Conservation (phyloP, 2,797 vertebrate genomes). For the Geotrypetes seraphini region DNA sequence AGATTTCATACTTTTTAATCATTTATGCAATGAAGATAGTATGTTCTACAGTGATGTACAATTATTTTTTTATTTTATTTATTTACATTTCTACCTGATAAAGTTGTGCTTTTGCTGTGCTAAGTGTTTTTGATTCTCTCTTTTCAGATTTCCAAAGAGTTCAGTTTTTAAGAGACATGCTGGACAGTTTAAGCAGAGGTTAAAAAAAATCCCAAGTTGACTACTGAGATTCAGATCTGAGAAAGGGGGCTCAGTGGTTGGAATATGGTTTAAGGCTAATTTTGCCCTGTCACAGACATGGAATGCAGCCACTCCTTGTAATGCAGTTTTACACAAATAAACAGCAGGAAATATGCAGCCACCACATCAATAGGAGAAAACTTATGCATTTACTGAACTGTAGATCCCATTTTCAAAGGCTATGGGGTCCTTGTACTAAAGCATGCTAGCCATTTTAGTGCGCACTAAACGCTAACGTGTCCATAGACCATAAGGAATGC, state of each 20-base stretch:
- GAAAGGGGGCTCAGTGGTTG: conserved; percentile 37
- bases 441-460: no score
- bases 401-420: no score
- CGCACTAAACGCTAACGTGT: no score
- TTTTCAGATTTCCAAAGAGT: conserved; percentile 5
- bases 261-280: conserved; percentile 33
- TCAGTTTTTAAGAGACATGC: conserved; percentile 18
- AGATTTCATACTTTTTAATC: no score
- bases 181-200: conserved; percentile 31
- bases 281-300: conserved; percentile 26
- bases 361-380: conserved; percentile 20
- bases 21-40: no score
- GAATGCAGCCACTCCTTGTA: conserved; percentile 17
- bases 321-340: conserved; percentile 29
- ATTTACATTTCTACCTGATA: conserved; percentile 26
- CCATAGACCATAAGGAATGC: no score
- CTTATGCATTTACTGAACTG: no score
- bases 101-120: conserved; percentile 19
- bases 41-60: no score
- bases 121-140: conserved; percentile 12
- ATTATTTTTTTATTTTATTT: conserved; percentile 38
- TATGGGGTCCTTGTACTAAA: no score
- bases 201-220: conserved; percentile 42
- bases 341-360: conserved; percentile 22
- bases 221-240: conserved; percentile 37